Base-by-base conservation (phyloP, 1,140 invertebrate species). In the Drosophila seguyi region DNA sequence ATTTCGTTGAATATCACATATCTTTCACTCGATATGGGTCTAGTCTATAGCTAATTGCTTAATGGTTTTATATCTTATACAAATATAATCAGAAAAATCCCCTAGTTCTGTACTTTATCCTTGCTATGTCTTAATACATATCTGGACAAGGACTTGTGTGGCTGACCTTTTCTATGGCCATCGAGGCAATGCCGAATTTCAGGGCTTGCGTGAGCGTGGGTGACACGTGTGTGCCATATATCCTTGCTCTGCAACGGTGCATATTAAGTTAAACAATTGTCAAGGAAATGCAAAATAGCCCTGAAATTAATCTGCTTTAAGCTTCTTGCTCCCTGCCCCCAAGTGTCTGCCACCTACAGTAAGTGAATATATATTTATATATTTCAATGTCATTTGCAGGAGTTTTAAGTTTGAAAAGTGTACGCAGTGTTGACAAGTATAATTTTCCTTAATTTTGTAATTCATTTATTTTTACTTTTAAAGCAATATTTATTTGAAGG, bases 361-460 rank as follows among this genome's bases (percentile, higher is more conserved):
- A 47, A 45, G 5, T 0, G n/a, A n/a, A 48, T 27, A 27, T 11
- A n/a, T 11, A n/a, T 4, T 11, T 11, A 48, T 18, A 55, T 53
- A 16, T 53, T 75, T 72, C 83, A 86, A 86, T 86, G 82, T 86
- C 78, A 79, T 74, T 86, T 79, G 66, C 81, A 85, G 77, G 14
- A 60, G 58, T 61, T 77, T 61, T 77, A n/a, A n/a, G n/a, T n/a
- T 41, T 29, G 36, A 57, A 44, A 36, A 57, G 67, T 48, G 48
- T 58, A 53, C 68, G 57, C 59, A 39, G 66, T 27, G 22, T 13
- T 41, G 3, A 0, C 16, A 27, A 48, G 25, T 13, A 11, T 11
- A 27, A 10, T 10, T 10, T 22, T 10, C 0, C 16, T 0, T 22
- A 6, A 16, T 34, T 13, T 3, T 18, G 5, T 31, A 0, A 7